Evolutionary conservation across 1,140 invertebrate genomes (phyloP).

Genomic region (Colletes gigas): DNA sequence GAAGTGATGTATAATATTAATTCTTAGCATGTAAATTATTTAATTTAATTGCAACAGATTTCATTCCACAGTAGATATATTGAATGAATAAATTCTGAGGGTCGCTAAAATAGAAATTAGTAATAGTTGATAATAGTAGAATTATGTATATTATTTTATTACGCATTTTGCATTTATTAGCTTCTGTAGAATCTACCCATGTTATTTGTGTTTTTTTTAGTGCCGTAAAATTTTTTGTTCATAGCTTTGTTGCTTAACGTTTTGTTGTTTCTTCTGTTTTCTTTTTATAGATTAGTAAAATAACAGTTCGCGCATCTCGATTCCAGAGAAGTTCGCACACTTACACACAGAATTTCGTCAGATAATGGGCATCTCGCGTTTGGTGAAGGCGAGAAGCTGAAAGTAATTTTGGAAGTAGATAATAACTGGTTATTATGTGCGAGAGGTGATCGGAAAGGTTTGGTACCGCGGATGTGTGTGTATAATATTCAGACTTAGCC

Average conservation of each 20-base stretch:
- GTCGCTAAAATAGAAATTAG: background rate
- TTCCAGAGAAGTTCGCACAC: constrained; percentile 87
- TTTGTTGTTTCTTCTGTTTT: constrained; percentile 48
- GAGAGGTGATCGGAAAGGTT: constrained; percentile 88
- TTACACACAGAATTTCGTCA: constrained; percentile 87
- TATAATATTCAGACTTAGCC: constrained; percentile 81
- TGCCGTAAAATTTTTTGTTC: constrained; percentile 13
- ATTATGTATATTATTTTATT: background rate
- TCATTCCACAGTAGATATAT: no score
- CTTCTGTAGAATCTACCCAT: background rate
- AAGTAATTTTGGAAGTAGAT: constrained; percentile 89
- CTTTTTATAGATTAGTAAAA: constrained; percentile 59
- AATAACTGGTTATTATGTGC: constrained; percentile 89
- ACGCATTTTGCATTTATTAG: background rate
- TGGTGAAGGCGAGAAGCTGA: constrained; percentile 88
- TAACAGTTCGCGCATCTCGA: constrained; percentile 61
- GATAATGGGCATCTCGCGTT: constrained; percentile 90
- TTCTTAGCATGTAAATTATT: background rate
- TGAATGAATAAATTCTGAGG: background rate
- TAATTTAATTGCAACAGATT: no score
- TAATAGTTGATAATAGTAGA: no score
- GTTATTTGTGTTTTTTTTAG: constrained; percentile 27
- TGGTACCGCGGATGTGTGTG: constrained; percentile 88
- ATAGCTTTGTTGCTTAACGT: constrained; percentile 51
- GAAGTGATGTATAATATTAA: background rate